Percentiles rank a stretch among this genome's conserved stretches.
Conservation (phyloP, 2,113 vertebrate genomes). For the Forbesichthys agassizii region DNA sequence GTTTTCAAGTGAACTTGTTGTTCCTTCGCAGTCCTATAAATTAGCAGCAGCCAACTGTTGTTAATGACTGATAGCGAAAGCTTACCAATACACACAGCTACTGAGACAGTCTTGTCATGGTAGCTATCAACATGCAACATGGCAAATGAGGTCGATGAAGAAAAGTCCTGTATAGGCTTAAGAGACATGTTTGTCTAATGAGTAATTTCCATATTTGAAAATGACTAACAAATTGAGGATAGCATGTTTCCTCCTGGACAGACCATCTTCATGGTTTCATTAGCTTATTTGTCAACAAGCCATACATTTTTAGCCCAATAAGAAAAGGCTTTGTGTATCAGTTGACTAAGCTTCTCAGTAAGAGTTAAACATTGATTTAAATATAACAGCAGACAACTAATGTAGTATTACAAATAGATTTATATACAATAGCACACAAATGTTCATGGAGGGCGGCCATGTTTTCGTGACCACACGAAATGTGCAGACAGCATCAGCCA, state of each 20-base stretch:
- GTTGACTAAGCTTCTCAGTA: conserved; percentile 46
- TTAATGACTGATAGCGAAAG: too few relatives aligned
- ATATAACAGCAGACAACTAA: conserved; percentile 38
- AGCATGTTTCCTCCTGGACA: conserved; percentile 4
- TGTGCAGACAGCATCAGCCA: neutral
- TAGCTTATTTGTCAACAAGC: conserved; percentile 51
- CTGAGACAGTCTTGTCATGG: too few relatives aligned
- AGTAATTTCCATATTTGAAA: too few relatives aligned
- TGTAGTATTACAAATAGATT: neutral
- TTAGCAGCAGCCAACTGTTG: too few relatives aligned
- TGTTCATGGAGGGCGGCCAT: conserved; percentile 4
- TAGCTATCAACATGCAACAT: too few relatives aligned
- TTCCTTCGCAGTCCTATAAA: too few relatives aligned
- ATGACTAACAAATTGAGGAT: too few relatives aligned
- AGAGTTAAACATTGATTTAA: conserved; percentile 61
- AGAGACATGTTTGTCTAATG: conserved; percentile 9
- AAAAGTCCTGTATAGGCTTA: neutral
- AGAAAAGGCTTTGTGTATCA: conserved; percentile 57
- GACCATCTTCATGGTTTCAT: neutral
- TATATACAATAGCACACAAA: too few relatives aligned
- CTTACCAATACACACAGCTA: too few relatives aligned
- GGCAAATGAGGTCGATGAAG: too few relatives aligned
- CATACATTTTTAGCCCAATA: conserved; percentile 38
- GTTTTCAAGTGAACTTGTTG: too few relatives aligned
- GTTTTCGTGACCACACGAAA: neutral